Conservation (phyloP, 2,888 invertebrate genomes). For the Seira musarum region DNA sequence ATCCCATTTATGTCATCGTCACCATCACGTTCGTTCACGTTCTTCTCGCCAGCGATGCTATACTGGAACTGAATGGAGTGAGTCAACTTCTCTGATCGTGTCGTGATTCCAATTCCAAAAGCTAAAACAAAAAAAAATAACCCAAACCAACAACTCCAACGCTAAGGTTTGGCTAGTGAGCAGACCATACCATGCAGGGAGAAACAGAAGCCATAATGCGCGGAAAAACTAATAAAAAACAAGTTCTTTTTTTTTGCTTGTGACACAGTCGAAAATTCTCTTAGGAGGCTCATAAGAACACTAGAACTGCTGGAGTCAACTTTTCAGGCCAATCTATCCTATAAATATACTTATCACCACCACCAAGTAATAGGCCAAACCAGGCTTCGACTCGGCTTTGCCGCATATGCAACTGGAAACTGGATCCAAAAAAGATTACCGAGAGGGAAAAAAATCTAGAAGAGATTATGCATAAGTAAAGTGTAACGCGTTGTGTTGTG, state of each 20-base stretch:
- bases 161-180: too few species aligned
- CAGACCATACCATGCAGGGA: too few species aligned
- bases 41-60: background rate
- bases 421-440: background rate
- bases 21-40: constrained; percentile 11
- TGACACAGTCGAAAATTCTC: too few species aligned
- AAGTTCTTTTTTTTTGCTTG: too few species aligned
- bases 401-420: too few species aligned
- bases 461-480: constrained; percentile 3
- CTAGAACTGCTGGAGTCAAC: constrained; percentile 28
- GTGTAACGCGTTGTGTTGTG: background rate
- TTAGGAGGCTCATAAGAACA: background rate
- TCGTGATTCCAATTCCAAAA: background rate
- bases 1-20: constrained; percentile 4
- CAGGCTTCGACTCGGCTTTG: background rate
- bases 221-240: too few species aligned
- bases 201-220: too few species aligned
- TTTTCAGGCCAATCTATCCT: constrained; percentile 26
- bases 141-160: too few species aligned
- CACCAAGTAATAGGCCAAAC: background rate
- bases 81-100: too few species aligned
- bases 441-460: constrained; percentile 5
- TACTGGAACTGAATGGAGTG: too few species aligned
- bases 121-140: background rate
- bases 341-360: constrained; percentile 4